Base-by-base conservation (phyloP, 2,888 invertebrate genomes). In the Mycalesis mineus region DNA sequence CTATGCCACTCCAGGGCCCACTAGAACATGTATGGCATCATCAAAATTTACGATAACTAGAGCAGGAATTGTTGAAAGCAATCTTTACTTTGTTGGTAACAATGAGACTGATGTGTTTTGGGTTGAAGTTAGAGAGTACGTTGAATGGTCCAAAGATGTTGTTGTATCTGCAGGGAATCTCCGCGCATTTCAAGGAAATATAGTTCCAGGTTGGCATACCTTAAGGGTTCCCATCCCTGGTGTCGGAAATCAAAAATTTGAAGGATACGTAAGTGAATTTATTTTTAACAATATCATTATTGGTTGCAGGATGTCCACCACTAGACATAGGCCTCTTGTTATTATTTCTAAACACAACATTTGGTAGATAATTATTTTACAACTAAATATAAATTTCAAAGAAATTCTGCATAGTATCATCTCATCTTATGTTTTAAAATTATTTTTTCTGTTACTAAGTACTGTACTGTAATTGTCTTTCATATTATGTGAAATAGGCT, bases 191-290 rank as follows among this genome's bases (percentile, higher is more conserved):
- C 31, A 45, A 1, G 44, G 71, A 8, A 55, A 57, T 11, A 66
- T 68, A 28, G 45, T 37, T 11, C 44, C 40, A 7, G 77, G 76
- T 7, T 76, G 80, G 77, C 61, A 67, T 6, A 63, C 59, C 0
- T 22, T 76, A 2, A 47, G 15, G 14, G 33, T 47, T 2, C 60
- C 62, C 13, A 28, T 73, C 9, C 41, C 9, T 3, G 69, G 65
- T 11, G 44, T 51, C 2, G 64, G 61, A 14, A 5, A 22, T 22
- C 22, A 22, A 22, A 58, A 57, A 0, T 72, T 62, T 55, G 33
- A 65, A 13, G 76, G 73, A 54, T 75, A 73, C 61, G 79, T 79
- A 68, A 79, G 80, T 78, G 55, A 41, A n/a, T 7, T n/a, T 15
- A 11, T n/a, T 36, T 36, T 11, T 36, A 4, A 4, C 5, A 4